Conservation (phyloP, 2,888 invertebrate genomes). For the Oligia fasciuncula region DNA sequence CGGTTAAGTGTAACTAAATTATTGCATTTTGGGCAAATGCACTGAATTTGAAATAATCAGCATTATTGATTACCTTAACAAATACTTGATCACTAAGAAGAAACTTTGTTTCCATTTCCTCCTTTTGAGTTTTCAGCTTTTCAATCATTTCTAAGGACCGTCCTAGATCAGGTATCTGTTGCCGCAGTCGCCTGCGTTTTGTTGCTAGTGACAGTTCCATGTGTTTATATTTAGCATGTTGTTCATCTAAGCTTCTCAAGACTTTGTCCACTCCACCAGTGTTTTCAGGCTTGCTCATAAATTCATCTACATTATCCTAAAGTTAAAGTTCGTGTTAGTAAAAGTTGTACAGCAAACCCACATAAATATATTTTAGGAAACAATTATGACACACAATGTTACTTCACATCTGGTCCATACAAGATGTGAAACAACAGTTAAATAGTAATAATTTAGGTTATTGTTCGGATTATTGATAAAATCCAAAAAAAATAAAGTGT, state of each 20-base stretch:
- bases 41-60: neutral
- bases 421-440: slow-evolving; percentile 5
- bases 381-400: neutral
- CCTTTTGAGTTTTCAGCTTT: slow-evolving; percentile 95
- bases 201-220: slow-evolving; percentile 98
- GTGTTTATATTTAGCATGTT: slow-evolving; percentile 98
- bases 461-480: neutral
- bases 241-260: slow-evolving; percentile 96
- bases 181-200: slow-evolving; percentile 95
- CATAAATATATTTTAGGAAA: neutral
- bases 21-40: neutral
- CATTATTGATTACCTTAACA: slow-evolving; percentile 85
- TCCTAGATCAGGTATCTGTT: slow-evolving; percentile 98
- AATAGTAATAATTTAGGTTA: neutral
- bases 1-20: neutral
- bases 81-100: slow-evolving; percentile 97
- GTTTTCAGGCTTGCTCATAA: slow-evolving; percentile 96
- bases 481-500: neutral
- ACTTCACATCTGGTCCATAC: neutral
- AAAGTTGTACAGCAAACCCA: neutral
- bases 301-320: slow-evolving; percentile 98
- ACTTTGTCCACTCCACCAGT: slow-evolving; percentile 95
- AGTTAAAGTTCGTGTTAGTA: slow-evolving; percentile 50
- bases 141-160: slow-evolving; percentile 97
- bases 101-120: slow-evolving; percentile 96